A percentile compares a stretch with the other conserved stretches of the same genome.
Evolutionary conservation across 2,888 invertebrate genomes (phyloP).

Genomic region (Harmothoe impar): DNA sequence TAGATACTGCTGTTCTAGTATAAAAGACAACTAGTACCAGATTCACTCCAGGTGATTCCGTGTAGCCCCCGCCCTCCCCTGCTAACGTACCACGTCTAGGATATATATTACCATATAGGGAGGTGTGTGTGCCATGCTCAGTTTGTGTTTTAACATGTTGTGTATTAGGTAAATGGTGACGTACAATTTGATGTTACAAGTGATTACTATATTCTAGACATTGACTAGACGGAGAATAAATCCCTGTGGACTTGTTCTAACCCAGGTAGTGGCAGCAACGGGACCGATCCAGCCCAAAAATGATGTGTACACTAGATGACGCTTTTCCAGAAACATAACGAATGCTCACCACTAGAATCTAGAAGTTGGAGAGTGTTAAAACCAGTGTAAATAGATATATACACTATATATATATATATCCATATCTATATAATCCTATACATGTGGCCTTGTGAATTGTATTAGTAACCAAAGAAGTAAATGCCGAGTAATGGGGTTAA

Average conservation of each 20-base stretch:
- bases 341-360: slow-evolving; percentile 49
- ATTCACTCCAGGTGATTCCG: background rate
- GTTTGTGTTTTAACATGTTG: background rate
- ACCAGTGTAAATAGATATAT: slow-evolving; percentile 48
- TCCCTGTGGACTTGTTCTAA: slow-evolving; percentile 18
- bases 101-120: background rate
- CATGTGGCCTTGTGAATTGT: slow-evolving; percentile 48
- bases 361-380: background rate
- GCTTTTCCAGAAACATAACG: background rate
- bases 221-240: background rate
- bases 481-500: background rate
- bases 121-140: slow-evolving; percentile 30
- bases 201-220: background rate
- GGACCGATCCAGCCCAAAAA: background rate
- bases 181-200: background rate
- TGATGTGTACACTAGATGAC: background rate
- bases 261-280: background rate
- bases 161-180: slow-evolving; percentile 7
- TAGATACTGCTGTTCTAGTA: slow-evolving; percentile 48
- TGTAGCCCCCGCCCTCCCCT: background rate
- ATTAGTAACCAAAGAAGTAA: slow-evolving; percentile 48
- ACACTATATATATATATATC: slow-evolving; percentile 20
- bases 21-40: background rate
- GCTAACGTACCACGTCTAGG: slow-evolving; percentile 1
- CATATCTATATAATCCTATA: slow-evolving; percentile 43